Conservation (phyloP, 2,888 invertebrate species). For the Micoletzkya japonica region DNA sequence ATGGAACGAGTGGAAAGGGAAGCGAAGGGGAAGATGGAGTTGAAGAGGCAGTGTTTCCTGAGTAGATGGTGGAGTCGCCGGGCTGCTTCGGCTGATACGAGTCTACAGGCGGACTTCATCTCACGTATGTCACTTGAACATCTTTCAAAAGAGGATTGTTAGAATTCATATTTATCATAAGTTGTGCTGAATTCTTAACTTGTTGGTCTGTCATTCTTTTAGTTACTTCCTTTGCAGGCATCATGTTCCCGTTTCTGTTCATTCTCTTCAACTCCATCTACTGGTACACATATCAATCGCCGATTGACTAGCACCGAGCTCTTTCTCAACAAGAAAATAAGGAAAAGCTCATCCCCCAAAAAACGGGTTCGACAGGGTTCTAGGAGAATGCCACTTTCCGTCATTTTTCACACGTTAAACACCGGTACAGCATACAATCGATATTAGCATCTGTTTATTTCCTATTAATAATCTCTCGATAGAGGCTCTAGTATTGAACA, state of each 20-base stretch:
- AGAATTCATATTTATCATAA: too few species aligned
- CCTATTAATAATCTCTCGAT: too few species aligned
- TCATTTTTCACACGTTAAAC: too few species aligned
- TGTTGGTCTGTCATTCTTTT: not conserved
- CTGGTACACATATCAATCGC: conserved; percentile 41
- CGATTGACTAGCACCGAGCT: conserved; percentile 1
- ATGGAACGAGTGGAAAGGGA: conserved; percentile 16
- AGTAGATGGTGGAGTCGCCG: conserved; percentile 17
- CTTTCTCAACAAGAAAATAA: too few species aligned
- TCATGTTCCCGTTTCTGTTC: conserved; percentile 50
- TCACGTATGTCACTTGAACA: not conserved
- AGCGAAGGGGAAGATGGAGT: not conserved
- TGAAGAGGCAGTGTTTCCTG: not conserved
- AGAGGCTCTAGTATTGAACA: too few species aligned
- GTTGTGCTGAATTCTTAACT: too few species aligned
- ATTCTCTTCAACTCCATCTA: conserved; percentile 46
- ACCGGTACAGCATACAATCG: too few species aligned
- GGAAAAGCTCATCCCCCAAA: too few species aligned
- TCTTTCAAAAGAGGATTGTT: too few species aligned
- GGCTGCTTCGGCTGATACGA: conserved; percentile 1
- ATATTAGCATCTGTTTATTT: too few species aligned
- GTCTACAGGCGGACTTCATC: conserved; percentile 12
- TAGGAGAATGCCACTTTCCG: too few species aligned
- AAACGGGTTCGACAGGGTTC: too few species aligned
- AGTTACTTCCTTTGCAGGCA: conserved; percentile 2